Conservation (phyloP, 1,140 invertebrate species). For the Agrypnia vestita region DNA sequence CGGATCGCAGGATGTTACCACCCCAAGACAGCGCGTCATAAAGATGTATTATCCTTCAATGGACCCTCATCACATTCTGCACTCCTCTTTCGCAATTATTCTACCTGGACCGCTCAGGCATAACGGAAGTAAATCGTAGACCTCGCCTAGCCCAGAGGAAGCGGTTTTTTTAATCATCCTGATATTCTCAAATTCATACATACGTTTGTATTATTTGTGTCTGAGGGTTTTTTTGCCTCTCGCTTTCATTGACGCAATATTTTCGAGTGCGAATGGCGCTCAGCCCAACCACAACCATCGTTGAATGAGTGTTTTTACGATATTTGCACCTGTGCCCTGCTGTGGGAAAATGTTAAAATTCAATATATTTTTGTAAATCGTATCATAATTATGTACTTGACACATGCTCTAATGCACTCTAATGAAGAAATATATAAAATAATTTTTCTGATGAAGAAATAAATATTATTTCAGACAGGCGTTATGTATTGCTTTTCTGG, state of each 20-base stretch:
- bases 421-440: too few species aligned
- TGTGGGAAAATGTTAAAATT: slow-evolving; percentile 14
- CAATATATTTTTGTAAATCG: not conserved
- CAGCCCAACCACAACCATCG: not conserved
- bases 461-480: too few species aligned
- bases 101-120: slow-evolving; percentile 50
- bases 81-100: slow-evolving; percentile 49
- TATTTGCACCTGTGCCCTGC: not conserved
- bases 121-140: slow-evolving; percentile 61
- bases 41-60: slow-evolving; percentile 45
- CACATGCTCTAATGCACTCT: too few species aligned
- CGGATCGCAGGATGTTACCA: slow-evolving; percentile 43
- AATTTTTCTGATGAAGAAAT: too few species aligned
- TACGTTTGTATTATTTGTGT: too few species aligned
- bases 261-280: not conserved
- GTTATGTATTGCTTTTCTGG: too few species aligned
- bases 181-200: not conserved
- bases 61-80: slow-evolving; percentile 27
- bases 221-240: too few species aligned
- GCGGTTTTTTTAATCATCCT: slow-evolving; percentile 38
- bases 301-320: not conserved
- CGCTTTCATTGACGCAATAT: too few species aligned
- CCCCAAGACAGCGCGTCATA: slow-evolving; percentile 36
- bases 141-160: slow-evolving; percentile 43
- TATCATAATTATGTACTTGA: too few species aligned